Conservation (phyloP, 2,113 vertebrate genomes). For the Glareola pratincola region DNA sequence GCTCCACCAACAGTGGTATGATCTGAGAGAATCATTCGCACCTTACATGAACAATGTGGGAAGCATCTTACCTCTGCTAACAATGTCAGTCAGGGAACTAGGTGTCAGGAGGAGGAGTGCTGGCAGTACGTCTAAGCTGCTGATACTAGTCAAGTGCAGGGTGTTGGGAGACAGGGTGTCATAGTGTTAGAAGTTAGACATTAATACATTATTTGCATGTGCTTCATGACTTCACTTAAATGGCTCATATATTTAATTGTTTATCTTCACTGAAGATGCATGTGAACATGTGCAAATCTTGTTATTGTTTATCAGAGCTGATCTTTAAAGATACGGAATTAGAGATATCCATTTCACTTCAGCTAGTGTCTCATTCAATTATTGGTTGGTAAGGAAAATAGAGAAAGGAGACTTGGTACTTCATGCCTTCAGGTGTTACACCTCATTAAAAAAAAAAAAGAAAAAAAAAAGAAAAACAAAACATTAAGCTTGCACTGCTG, state of each 20-base stretch:
- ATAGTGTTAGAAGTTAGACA: background rate
- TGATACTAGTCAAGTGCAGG: background rate
- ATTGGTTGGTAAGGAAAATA: background rate
- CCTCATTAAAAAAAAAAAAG: background rate
- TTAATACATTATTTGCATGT: background rate
- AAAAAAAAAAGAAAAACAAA: background rate
- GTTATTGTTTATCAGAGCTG: background rate
- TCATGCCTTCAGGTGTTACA: background rate
- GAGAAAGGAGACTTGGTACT: background rate
- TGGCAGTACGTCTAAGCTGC: accelerated
- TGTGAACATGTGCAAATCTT: background rate
- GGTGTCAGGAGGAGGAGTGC: background rate
- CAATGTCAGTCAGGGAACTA: accelerated
- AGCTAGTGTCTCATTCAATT: background rate
- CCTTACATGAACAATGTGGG: background rate
- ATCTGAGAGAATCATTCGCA: background rate
- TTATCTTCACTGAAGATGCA: background rate
- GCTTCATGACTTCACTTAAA: background rate
- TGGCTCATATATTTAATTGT: background rate
- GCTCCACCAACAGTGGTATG: background rate
- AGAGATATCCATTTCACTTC: background rate
- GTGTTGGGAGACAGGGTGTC: background rate
- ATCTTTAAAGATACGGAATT: background rate
- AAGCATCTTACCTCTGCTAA: background rate
- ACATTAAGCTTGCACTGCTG: background rate